Evolutionary conservation across 2,797 vertebrate genomes (phyloP), one percentile per base, ranked within the genome.

Genomic region (Mus minutoides): DNA sequence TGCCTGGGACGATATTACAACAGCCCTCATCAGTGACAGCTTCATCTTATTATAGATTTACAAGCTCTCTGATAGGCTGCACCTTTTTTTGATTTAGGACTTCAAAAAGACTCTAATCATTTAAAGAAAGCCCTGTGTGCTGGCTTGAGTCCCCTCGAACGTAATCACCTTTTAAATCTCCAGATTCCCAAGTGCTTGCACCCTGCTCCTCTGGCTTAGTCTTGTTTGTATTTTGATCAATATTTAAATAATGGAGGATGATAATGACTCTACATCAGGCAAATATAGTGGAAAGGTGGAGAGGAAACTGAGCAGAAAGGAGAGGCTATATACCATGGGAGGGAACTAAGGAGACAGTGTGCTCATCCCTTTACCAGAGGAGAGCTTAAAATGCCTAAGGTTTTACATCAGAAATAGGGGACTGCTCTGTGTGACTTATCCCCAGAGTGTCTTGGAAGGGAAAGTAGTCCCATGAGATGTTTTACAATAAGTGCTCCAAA

Each of bases 61-160:
- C 79, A 90, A 96, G 69, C 46, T 85, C 82, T 86, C 96, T 97
- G 37, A 92, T 98, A 98, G 96, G 83, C 34, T 90, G 86, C 12
- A 62, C 90, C 96, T 98, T n/a, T n/a, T n/a, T n/a, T 97, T 98
- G 97, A 97, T 97, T 98, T 97, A 91, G 91, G 80, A 96, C 98
- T 98, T 98, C 97, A 97, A 97, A 98, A 96, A 87, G 97, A 98
- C 98, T 98, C 97, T 94, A 94, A 91, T 97, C 97, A 97, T 96
- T 85, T 96, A 98, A 98, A 94, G 93, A 95, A 77, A 97, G 76
- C 75, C 90, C 78, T 84, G 43, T 56, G 82, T 82, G 40, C 11
- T 5, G 7, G 37, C 95, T 54, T 11, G 95, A 92, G 94, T 56
- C 67, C 83, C 93, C 92, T 94, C 29, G 87, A 97, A 97, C 96